Evolutionary conservation across 2,797 vertebrate genomes (phyloP).

Genomic region (Pseudocheirus occidentalis): DNA sequence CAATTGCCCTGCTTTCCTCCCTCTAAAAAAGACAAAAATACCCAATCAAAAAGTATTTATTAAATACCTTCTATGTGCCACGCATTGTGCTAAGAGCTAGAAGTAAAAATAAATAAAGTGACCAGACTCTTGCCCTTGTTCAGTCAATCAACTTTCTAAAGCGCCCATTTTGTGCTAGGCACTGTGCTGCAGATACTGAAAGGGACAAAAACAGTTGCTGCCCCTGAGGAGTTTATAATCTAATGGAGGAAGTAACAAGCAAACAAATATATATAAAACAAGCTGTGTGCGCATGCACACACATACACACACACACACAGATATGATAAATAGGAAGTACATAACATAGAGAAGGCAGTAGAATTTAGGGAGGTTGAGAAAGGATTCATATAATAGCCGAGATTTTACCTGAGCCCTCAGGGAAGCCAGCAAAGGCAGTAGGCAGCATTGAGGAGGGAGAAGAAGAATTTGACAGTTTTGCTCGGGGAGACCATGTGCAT

Average conservation of each 20-base stretch:
- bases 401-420: background rate
- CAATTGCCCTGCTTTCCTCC: no score
- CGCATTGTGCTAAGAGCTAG: background rate
- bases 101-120: background rate
- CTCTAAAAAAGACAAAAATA: no score
- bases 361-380: background rate
- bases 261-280: background rate
- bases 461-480: background rate
- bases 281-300: no score
- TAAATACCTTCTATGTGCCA: background rate
- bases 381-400: background rate
- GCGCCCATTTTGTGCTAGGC: background rate
- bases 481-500: background rate
- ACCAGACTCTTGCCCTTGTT: background rate
- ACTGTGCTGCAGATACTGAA: background rate
- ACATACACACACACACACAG: background rate
- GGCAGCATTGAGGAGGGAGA: background rate
- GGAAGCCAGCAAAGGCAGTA: background rate
- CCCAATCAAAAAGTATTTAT: background rate
- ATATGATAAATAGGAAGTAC: background rate
- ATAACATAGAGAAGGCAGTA: background rate
- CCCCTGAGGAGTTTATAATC: background rate
- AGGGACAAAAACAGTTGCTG: background rate
- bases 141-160: background rate
- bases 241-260: background rate